These are phyloP conservation scores for Mungos mungo DNA, from an alignment of 2,113 vertebrate species.

Conservation along the genomic window DNA sequence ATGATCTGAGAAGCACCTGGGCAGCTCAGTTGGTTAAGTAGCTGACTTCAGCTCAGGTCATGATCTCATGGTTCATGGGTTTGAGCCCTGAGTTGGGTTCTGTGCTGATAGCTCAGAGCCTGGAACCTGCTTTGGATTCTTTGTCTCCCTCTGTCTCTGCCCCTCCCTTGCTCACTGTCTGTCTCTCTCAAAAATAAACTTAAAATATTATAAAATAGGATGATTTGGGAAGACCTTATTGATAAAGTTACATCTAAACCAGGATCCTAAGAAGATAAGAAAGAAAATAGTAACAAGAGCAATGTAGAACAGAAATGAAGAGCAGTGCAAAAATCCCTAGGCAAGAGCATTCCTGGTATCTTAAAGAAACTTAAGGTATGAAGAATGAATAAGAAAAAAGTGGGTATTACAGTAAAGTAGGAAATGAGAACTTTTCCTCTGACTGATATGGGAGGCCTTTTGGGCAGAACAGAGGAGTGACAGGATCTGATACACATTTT, in stretches of 20 bases:
- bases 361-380: neutral
- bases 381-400: neutral
- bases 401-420: neutral
- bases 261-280: neutral
- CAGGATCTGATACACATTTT: neutral
- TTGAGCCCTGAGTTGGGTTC: too few relatives aligned
- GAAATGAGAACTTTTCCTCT: neutral
- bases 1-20: neutral
- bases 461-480: neutral
- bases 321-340: neutral
- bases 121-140: too few relatives aligned
- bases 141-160: too few relatives aligned
- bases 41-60: too few relatives aligned
- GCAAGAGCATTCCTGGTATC: neutral
- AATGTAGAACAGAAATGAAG: neutral
- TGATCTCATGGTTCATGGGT: too few relatives aligned
- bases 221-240: neutral
- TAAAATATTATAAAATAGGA: too few relatives aligned
- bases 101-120: too few relatives aligned
- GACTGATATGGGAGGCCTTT: neutral
- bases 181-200: too few relatives aligned
- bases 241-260: neutral
- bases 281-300: neutral
- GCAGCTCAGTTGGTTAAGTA: too few relatives aligned
- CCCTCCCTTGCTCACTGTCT: too few relatives aligned